Evolutionary conservation across 2,113 vertebrate genomes (phyloP), one percentile per base, ranked within the genome.

Genomic region (Microcebus griseorufus): DNA sequence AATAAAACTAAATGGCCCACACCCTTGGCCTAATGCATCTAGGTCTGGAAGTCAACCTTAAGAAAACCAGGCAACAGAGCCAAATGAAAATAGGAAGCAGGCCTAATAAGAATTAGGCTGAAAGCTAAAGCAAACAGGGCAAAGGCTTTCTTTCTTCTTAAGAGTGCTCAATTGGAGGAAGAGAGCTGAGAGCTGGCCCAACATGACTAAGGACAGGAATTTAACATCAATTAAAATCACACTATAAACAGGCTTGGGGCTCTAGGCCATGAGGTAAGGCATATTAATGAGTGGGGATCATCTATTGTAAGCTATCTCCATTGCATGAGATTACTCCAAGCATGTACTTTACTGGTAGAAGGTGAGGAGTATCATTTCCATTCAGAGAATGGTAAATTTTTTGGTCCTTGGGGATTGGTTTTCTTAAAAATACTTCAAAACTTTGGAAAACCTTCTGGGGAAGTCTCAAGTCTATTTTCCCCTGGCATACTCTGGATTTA

Each of bases 71-170:
- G 3, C 58, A 92, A 86, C 60, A 23, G 48, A 78, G 11, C 34
- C 34, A 93, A 93, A 96, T 75, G 9, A 93, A 95, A 90, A 5
- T 69, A 82, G 17, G 25, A 94, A 91, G 25, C 6, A n/a, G 37
- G 34, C 51, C 51, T 84, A 79, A 25, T 85, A 69, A 79, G 23
- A 93, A 85, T 70, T 34, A 88, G 29, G 70, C 22, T 82, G 55
- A 93, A 95, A 95, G 37, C n/a, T 60, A 73, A 92, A 37, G 20
- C 29, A 90, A 89, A 82, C 23, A 86, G 18, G 64, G 8, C 39
- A 90, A 91, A 60, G 27, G 25, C 23, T 16, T 93, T 91, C 22
- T 88, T 95, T 88, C 9, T 87, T 91, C 73, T 82, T 93, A n/a
- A n/a, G 51, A 87, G 34, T 70, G 39, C 22, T 93, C 25, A 88